Percentiles rank a stretch among this genome's conserved stretches.
These are phyloP conservation scores for Acropternis orthonyx DNA, from an alignment of 2,797 vertebrate species.

Conservation along the genomic window DNA sequence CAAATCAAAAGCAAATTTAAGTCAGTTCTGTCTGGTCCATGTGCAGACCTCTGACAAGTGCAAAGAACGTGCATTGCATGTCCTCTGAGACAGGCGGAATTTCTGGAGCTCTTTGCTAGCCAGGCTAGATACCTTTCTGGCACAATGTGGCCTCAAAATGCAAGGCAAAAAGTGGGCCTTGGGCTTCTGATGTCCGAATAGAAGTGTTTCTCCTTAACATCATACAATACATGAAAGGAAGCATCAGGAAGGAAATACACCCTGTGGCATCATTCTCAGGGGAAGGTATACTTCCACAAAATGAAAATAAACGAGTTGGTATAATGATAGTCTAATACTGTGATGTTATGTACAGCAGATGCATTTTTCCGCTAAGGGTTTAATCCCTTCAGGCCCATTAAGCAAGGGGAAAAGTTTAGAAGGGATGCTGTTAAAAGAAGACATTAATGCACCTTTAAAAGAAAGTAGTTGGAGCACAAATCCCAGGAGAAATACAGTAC, in stretches of 20 bases:
- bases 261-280: background rate
- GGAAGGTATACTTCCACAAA: conserved; percentile 42
- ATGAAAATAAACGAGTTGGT: conserved; percentile 64
- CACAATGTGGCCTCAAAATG: background rate
- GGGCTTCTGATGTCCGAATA: background rate
- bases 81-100: background rate
- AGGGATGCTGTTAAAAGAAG: conserved; percentile 41
- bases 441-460: conserved; percentile 69
- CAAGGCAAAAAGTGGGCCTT: background rate
- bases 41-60: background rate
- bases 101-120: background rate
- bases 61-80: background rate
- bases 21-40: background rate
- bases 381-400: conserved; percentile 61
- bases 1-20: background rate
- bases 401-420: conserved; percentile 43
- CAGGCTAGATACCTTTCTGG: background rate
- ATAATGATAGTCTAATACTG: conserved; percentile 42
- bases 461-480: conserved; percentile 54
- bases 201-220: conserved; percentile 2
- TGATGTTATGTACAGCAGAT: conserved; percentile 53
- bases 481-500: conserved; percentile 57
- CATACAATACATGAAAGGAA: conserved; percentile 25
- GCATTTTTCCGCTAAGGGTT: conserved; percentile 48
- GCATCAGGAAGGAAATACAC: conserved; percentile 36